Evolutionary conservation across 2,888 invertebrate species (phyloP).

Genomic region (Nephrocerus scutellatus): DNA sequence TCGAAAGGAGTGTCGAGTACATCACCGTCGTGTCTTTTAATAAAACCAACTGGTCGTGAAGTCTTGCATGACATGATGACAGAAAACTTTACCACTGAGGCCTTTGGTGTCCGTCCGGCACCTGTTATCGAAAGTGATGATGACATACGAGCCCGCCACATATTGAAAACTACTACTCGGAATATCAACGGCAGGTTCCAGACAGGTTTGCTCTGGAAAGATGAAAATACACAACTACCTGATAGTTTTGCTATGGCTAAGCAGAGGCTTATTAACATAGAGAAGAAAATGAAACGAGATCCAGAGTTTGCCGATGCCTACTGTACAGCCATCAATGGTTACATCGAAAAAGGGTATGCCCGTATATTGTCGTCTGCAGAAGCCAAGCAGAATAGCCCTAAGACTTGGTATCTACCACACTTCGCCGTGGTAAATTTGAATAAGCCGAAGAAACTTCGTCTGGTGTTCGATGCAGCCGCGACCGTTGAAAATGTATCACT

Average conservation of each 20-base stretch:
- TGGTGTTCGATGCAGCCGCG: constrained; percentile 21
- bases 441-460: constrained; percentile 14
- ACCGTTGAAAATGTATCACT: constrained; percentile 14
- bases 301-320: constrained; percentile 9
- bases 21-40: constrained; percentile 1
- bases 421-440: constrained; percentile 17
- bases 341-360: constrained; percentile 15
- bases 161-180: no score
- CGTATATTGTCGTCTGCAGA: constrained; percentile 15
- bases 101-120: constrained; percentile 4
- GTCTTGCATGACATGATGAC: constrained; percentile 1
- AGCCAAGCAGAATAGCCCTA: constrained; percentile 5
- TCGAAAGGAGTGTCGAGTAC: background rate
- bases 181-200: constrained; percentile 11
- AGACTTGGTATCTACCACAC: constrained; percentile 28
- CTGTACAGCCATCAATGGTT: constrained; percentile 10
- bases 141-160: no score
- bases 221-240: constrained; percentile 13
- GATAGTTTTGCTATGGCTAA: constrained; percentile 16
- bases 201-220: constrained; percentile 16
- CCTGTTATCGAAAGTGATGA: constrained; percentile 2
- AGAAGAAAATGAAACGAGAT: constrained; percentile 15
- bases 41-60: no score
- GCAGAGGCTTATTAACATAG: constrained; percentile 13
- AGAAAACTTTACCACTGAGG: constrained; percentile 1